These are phyloP conservation scores for Hirtodrosophila confusa DNA, from an alignment of 2,888 invertebrate genomes.

Conservation along the genomic window DNA sequence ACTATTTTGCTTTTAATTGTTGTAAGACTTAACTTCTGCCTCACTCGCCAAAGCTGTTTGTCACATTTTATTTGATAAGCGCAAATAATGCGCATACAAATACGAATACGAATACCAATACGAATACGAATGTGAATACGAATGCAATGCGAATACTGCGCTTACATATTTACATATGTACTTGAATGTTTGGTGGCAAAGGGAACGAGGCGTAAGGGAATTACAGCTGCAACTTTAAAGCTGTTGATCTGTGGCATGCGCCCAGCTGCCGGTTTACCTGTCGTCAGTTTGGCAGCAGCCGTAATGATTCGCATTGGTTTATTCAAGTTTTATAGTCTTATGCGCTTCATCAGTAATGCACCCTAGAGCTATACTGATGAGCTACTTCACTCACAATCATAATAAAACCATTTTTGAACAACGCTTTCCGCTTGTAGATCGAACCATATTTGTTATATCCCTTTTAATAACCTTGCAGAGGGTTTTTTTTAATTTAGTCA, in stretches of 20 bases:
- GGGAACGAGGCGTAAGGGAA: conserved; percentile 7
- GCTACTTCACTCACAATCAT: too few species aligned
- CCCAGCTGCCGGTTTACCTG: conserved; percentile 12
- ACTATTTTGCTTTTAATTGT: conserved; percentile 45
- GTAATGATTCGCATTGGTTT: too few species aligned
- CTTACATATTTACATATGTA: not conserved
- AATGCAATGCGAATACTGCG: conserved; percentile 14
- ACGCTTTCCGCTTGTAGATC: too few species aligned
- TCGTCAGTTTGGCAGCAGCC: conserved; percentile 32
- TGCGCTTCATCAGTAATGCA: too few species aligned
- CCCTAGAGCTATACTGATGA: too few species aligned
- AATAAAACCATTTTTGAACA: too few species aligned
- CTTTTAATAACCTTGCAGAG: too few species aligned
- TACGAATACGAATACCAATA: conserved; percentile 14
- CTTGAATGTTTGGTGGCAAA: not conserved
- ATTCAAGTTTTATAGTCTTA: too few species aligned
- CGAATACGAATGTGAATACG: conserved; percentile 20
- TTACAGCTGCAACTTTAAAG: conserved; percentile 14
- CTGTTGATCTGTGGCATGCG: conserved; percentile 7
- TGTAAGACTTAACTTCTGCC: conserved; percentile 46
- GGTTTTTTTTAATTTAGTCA: too few species aligned
- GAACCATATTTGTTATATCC: too few species aligned
- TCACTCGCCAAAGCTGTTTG: conserved; percentile 35
- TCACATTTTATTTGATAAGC: conserved; percentile 60
- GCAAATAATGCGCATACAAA: conserved; percentile 44